A percentile compares a stretch with the other conserved stretches of the same genome.
Evolutionary conservation across 2,113 vertebrate genomes (phyloP).

Genomic region (Tiliqua scincoides): DNA sequence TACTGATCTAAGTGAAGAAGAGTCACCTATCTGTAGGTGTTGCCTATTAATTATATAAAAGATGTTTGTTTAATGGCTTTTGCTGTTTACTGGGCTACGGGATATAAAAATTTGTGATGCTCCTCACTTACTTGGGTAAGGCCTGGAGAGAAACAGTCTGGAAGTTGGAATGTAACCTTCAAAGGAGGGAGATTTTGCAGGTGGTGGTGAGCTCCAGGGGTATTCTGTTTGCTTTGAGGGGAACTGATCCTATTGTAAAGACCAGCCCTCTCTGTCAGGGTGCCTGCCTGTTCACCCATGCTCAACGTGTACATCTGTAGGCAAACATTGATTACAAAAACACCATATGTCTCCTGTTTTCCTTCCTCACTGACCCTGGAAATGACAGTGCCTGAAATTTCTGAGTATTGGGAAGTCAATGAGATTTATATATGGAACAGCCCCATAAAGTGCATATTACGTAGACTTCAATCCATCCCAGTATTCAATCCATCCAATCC

Average conservation of each 20-base stretch:
- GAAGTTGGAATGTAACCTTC: not conserved
- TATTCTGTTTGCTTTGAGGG: not conserved
- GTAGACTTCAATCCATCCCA: too few relatives aligned
- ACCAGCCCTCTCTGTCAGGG: not conserved
- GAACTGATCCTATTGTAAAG: not conserved
- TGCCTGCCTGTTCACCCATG: too few relatives aligned
- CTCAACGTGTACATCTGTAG: too few relatives aligned
- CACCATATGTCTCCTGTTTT: not conserved
- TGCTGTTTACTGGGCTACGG: not conserved
- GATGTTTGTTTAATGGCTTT: not conserved
- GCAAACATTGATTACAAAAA: not conserved
- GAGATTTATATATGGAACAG: not conserved
- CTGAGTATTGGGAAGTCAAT: not conserved
- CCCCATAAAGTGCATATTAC: not conserved
- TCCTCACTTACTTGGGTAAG: not conserved
- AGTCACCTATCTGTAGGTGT: not conserved
- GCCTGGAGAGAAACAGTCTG: not conserved
- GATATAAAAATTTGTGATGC: not conserved
- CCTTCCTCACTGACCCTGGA: not conserved
- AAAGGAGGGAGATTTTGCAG: not conserved
- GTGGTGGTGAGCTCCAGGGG: not conserved
- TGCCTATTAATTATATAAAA: constrained; percentile 1
- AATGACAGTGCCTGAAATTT: not conserved
- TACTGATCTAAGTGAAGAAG: not conserved
- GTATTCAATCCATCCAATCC: too few relatives aligned